Percentiles rank a stretch among this genome's conserved stretches.
These are phyloP conservation scores for Xiphydria camelus DNA, from an alignment of 2,888 invertebrate genomes.

Conservation along the genomic window DNA sequence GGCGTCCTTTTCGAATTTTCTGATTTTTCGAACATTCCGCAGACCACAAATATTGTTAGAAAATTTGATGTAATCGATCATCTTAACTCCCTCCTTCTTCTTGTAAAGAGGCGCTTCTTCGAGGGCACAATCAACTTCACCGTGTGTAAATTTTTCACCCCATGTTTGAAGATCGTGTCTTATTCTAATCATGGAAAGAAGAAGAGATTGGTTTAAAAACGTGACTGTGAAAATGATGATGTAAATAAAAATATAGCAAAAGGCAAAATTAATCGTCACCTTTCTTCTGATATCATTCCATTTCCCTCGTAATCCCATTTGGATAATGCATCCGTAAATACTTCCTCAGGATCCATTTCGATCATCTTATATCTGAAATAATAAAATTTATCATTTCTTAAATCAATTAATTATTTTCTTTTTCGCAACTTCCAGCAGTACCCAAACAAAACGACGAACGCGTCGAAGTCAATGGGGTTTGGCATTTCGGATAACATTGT, in stretches of 20 bases:
- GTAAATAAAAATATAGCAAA: not conserved
- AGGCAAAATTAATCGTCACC: constrained; percentile 55
- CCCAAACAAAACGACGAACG: constrained; percentile 66
- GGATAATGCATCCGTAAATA: constrained; percentile 65
- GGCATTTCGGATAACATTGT: constrained; percentile 68
- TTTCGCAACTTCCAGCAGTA: constrained; percentile 1
- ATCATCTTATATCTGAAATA: constrained; percentile 59
- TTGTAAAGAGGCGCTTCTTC: constrained; percentile 67
- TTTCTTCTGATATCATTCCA: constrained; percentile 67
- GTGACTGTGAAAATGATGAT: not conserved
- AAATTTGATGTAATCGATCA: constrained; percentile 69
- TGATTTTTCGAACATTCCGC: constrained; percentile 53
- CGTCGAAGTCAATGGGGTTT: constrained; percentile 66
- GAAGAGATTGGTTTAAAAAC: not conserved
- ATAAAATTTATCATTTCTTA: not conserved
- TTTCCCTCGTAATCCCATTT: constrained; percentile 68
- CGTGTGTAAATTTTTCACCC: constrained; percentile 67
- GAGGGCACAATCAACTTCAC: constrained; percentile 67
- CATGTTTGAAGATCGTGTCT: constrained; percentile 68
- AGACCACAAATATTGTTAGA: constrained; percentile 66
- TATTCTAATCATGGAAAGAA: constrained; percentile 59
- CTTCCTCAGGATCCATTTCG: constrained; percentile 68
- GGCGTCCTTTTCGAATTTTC: constrained; percentile 16
- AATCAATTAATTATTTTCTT: not conserved
- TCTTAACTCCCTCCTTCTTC: constrained; percentile 60